Conservation (phyloP, 2,797 vertebrate species). For the Orestias chungarensis region DNA sequence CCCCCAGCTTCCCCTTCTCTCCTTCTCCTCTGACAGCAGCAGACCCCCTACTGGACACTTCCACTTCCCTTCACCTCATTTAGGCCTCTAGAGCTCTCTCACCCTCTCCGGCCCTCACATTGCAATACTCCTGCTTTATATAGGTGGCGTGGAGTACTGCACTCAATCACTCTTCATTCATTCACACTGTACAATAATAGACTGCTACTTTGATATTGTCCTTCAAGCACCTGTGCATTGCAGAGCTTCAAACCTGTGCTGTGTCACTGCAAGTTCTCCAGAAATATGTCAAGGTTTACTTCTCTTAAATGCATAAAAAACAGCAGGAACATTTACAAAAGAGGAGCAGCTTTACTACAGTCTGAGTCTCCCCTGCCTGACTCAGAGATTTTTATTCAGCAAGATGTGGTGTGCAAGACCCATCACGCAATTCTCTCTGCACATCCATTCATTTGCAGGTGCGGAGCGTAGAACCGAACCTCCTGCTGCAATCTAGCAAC, state of each 20-base stretch:
- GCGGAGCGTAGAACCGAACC: slow-evolving; percentile 33
- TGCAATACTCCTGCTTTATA: slow-evolving; percentile 73
- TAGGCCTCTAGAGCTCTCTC: slow-evolving; percentile 66
- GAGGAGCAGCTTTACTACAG: slow-evolving; percentile 6
- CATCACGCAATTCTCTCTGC: slow-evolving; percentile 1
- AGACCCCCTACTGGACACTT: slow-evolving; percentile 81
- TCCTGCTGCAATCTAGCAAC: slow-evolving; percentile 27
- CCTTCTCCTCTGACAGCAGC: slow-evolving; percentile 66
- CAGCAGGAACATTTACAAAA: slow-evolving; percentile 11
- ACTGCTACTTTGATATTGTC: slow-evolving; percentile 65
- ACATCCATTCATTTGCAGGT: slow-evolving; percentile 43
- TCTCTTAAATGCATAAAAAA: slow-evolving; percentile 24
- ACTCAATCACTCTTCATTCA: slow-evolving; percentile 80
- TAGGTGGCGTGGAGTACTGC: slow-evolving; percentile 72
- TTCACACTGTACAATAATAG: slow-evolving; percentile 74
- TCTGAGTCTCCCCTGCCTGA: slow-evolving; percentile 9
- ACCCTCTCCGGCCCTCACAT: slow-evolving; percentile 66
- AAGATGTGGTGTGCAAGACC: slow-evolving; percentile 26
- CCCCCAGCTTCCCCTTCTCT: background rate
- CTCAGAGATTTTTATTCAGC: slow-evolving; percentile 28
- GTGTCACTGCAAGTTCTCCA: slow-evolving; percentile 47
- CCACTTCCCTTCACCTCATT: slow-evolving; percentile 75
- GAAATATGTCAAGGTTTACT: slow-evolving; percentile 45
- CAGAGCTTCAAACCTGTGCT: slow-evolving; percentile 46
- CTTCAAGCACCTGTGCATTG: slow-evolving; percentile 69